Percentiles rank a stretch among this genome's conserved stretches.
Evolutionary conservation across 2,113 vertebrate genomes (phyloP).

Genomic region (Antechinus stuartii): DNA sequence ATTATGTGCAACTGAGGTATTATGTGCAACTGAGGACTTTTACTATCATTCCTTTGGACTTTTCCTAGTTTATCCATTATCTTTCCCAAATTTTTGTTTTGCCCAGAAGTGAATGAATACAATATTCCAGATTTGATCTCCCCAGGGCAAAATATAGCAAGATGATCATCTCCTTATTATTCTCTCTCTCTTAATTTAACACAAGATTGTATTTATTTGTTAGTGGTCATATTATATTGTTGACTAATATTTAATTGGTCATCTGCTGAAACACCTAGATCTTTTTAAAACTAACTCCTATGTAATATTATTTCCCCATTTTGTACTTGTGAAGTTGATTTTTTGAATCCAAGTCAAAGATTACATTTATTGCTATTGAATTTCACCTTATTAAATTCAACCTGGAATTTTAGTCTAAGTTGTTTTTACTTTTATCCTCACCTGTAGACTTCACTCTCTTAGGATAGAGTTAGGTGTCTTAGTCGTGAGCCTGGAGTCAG

Average conservation of each 20-base stretch:
- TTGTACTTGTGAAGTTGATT: neutral
- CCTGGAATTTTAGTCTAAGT: neutral
- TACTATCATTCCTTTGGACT: neutral
- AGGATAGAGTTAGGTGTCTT: neutral
- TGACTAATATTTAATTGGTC: neutral
- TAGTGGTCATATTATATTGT: neutral
- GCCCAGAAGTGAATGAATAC: neutral
- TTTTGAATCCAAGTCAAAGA: neutral
- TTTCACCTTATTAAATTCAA: neutral
- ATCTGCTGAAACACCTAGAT: neutral
- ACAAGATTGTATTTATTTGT: neutral
- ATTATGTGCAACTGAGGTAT: neutral
- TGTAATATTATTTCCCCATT: neutral
- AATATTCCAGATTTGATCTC: neutral
- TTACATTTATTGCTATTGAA: neutral
- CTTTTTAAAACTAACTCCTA: neutral
- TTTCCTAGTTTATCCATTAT: neutral
- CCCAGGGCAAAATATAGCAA: neutral
- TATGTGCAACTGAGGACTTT: neutral
- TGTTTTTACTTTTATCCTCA: neutral
- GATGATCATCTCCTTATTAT: neutral
- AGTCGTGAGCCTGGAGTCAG: neutral
- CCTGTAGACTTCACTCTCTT: neutral
- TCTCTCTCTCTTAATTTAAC: neutral
- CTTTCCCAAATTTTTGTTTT: neutral